Percentiles rank a stretch among this genome's conserved stretches.
Evolutionary conservation across 1,140 invertebrate species (phyloP).

Genomic region (Maconellicoccus hirsutus): DNA sequence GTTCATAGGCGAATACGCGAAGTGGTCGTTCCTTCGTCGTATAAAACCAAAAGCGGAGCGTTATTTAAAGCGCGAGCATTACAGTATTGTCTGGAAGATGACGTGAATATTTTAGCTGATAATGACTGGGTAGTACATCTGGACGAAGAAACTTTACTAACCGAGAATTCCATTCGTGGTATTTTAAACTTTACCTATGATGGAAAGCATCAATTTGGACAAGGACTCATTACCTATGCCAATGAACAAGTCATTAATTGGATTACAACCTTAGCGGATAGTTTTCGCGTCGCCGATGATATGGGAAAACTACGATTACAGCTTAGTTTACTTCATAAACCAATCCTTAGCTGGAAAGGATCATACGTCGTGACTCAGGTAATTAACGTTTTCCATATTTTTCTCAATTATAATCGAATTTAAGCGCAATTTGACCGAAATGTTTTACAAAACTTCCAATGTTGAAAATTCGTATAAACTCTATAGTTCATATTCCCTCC

Average conservation of each 20-base stretch:
- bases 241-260: conserved; percentile 94
- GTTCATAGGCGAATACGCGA: conserved; percentile 62
- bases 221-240: conserved; percentile 95
- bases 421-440: too few relatives aligned
- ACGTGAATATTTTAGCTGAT: conserved; percentile 74
- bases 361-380: conserved; percentile 89
- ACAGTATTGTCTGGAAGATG: conserved; percentile 90
- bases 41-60: conserved; percentile 79
- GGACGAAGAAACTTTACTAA: conserved; percentile 93
- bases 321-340: conserved; percentile 86
- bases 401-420: background rate
- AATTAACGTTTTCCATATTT: conserved; percentile 30
- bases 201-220: conserved; percentile 91
- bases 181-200: conserved; percentile 93
- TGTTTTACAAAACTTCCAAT: too few relatives aligned
- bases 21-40: conserved; percentile 73
- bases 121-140: conserved; percentile 96
- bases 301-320: conserved; percentile 92
- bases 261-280: conserved; percentile 92
- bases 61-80: conserved; percentile 90
- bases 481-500: background rate
- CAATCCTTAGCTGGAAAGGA: conserved; percentile 95
- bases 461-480: background rate
- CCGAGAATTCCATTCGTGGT: conserved; percentile 79
- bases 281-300: conserved; percentile 90